Evolutionary conservation across 2,888 invertebrate genomes (phyloP), one percentile per base, ranked within the genome.

Genomic region (Nemotelus pantherinus): DNA sequence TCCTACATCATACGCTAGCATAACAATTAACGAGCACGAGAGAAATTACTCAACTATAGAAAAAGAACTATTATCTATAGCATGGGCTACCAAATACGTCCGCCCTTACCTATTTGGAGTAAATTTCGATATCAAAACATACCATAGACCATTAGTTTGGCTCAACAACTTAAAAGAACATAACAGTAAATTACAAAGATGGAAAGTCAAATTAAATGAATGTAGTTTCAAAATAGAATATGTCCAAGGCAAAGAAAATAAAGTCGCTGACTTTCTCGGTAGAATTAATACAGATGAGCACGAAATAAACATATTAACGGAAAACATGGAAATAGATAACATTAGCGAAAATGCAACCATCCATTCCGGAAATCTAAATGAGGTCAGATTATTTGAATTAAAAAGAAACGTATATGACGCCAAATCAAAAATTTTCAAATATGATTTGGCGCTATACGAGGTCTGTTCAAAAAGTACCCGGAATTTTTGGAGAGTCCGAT

Each of bases 21-120:
- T 47, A 48, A 67, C 67, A 80, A 41, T 83, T 80, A 76, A 80
- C 5, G 65, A 79, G n/a, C 70, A 80, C 0, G 82, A 84, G 81
- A 45, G 25, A 4, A 82, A 81, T 50, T 84, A 83, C 58, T 78
- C 79, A 2, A 81, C 82, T 1, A 82, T 84, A 9, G 84, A 86
- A 77, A 85, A 84, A 65, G 85, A 86, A 81, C 70, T 85, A 3
- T 57, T 85, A 58, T 81, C 81, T 0, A 83, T 85, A 10, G 81
- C 85, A 0, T 84, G 83, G 83, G 84, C 83, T 0, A 79, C 81
- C 0, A 83, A 85, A 80, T 82, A 84, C 72, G 85, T 85, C 57
- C 57, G 84, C 53, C 84, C 84, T 0, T 85, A 85, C 53, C 7
- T 86, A 3, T 60, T 6, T 60, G 60, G 60, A 0, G 60, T 60